Percentiles rank a stretch among this genome's conserved stretches.
These are phyloP conservation scores for Epinotia bilunana DNA, from an alignment of 2,888 invertebrate species.

Conservation along the genomic window DNA sequence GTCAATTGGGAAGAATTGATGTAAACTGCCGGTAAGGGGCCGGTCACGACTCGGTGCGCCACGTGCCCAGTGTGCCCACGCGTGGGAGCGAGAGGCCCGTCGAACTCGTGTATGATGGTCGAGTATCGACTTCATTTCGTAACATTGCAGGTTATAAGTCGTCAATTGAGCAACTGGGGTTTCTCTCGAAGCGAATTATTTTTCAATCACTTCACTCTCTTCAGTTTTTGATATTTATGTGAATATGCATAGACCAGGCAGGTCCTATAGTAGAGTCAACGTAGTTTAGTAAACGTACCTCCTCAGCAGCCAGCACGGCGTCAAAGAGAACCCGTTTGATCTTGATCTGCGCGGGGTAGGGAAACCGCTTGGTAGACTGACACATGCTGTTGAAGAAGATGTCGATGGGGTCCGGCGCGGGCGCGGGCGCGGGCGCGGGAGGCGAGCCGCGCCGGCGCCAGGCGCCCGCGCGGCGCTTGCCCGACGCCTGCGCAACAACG, in stretches of 20 bases:
- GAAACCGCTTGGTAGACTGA: slow-evolving; percentile 75
- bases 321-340: slow-evolving; percentile 73
- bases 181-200: no score
- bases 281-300: slow-evolving; percentile 45
- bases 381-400: slow-evolving; percentile 81
- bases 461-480: slow-evolving; percentile 52
- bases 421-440: slow-evolving; percentile 44
- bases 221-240: no score
- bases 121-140: no score
- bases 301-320: slow-evolving; percentile 75
- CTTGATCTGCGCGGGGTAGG: slow-evolving; percentile 73
- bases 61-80: no score
- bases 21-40: no score
- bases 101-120: no score
- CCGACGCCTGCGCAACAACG: slow-evolving; percentile 48
- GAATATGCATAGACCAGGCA: not conserved
- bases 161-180: no score
- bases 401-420: slow-evolving; percentile 69
- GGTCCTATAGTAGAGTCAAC: not conserved
- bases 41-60: no score
- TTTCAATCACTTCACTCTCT: no score
- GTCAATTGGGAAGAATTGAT: not conserved
- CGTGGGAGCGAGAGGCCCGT: no score
- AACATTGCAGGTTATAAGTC: no score
- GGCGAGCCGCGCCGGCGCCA: slow-evolving; percentile 42